A percentile compares a stretch with the other conserved stretches of the same genome.
These are phyloP conservation scores for Allacma fusca DNA, from an alignment of 2,888 invertebrate genomes.

Conservation along the genomic window DNA sequence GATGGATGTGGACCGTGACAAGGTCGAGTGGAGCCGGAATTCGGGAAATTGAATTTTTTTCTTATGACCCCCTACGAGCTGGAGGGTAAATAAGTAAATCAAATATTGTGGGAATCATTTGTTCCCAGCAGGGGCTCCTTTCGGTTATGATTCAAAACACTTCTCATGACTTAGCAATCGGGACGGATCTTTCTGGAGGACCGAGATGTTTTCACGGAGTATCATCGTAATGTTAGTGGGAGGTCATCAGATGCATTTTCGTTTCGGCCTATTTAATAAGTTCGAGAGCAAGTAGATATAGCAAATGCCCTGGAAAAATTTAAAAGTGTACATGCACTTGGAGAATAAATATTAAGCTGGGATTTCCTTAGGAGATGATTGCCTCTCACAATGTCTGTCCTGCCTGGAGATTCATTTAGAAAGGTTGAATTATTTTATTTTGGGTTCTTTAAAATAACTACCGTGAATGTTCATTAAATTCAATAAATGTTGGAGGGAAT, in stretches of 20 bases:
- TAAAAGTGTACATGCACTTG: too few species aligned
- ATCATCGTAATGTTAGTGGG: too few species aligned
- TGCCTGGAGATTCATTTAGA: not conserved
- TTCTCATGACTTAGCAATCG: not conserved
- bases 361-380: too few species aligned
- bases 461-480: not conserved
- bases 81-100: slow-evolving; percentile 6
- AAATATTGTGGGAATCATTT: slow-evolving; percentile 10
- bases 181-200: too few species aligned
- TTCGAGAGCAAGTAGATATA: too few species aligned
- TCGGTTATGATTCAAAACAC: not conserved
- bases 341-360: too few species aligned
- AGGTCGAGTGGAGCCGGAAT: not conserved
- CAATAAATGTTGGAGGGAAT: not conserved
- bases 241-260: too few species aligned
- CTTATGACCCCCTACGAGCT: not conserved
- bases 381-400: too few species aligned
- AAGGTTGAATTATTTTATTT: not conserved
- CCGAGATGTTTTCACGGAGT: too few species aligned
- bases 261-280: too few species aligned
- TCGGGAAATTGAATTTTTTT: not conserved
- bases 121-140: not conserved
- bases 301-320: too few species aligned
- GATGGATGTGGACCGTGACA: not conserved
- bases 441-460: not conserved